Evolutionary conservation across 2,113 vertebrate genomes (phyloP), one percentile per base, ranked within the genome.

Genomic region (Ondatra zibethicus): DNA sequence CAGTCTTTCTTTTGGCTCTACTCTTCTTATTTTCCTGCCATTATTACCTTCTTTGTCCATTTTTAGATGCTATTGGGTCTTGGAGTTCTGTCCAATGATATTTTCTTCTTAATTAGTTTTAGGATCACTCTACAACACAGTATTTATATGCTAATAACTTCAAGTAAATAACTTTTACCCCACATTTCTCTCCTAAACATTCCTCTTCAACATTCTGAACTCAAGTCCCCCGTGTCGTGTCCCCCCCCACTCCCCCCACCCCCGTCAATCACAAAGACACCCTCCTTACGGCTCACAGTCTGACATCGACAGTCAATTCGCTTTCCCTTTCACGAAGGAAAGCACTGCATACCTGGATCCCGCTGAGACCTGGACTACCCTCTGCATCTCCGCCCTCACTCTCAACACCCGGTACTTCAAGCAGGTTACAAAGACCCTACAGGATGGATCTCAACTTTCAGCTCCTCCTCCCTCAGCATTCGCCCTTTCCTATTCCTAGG

Each of bases 21-120:
- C 65, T 92, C 50, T 55, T 95, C 73, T 96, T 52, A 39, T 81
- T 90, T 94, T 95, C 94, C 85, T 50, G 92, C 7, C 23, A 75
- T 73, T 91, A 52, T 84, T 75, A 23, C 55, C 78, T 92, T 25
- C 58, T 95, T 85, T 33, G n/a, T 29, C 87, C 42, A 85, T 88
- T 92, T 94, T 90, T 80, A 92, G 94, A 63, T 73, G 13, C 14
- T 82, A 3, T 10, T 89, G 65, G 45, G 21, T 76, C 58, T 66
- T 96, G 8, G 27, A 55, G 1, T 58, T 95, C 89, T 88, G 27
- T 52, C 52, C 23, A 75, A 75, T 29, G 2, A 17, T 76, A 78
- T 82, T 88, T 96, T 58, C 33, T 72, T 95, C 78, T 93, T 78
- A 86, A 78, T 58, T 47, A 93, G 91, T 61, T 93, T 61, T 25